Base-by-base conservation (phyloP, 2,113 vertebrate genomes). In the Pollachius pollachius region DNA sequence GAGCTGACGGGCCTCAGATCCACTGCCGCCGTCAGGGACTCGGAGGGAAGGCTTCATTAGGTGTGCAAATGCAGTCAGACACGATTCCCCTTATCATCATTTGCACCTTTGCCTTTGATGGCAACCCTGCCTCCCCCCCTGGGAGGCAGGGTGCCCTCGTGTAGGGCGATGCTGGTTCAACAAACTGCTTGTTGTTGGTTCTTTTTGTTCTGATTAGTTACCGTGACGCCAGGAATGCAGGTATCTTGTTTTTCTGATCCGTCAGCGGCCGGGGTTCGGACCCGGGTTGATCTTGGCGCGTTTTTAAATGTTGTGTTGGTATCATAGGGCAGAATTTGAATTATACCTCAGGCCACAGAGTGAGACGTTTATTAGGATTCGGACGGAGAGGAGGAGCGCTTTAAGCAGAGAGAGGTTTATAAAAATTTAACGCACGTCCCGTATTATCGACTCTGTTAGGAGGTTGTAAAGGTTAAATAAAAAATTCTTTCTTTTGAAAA, bases 61-160 rank as follows among this genome's bases (percentile, higher is more conserved):
- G 80, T 25, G 81, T 82, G 77, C 79, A 83, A 82, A 89, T 84
- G 69, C 63, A 82, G 74, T 80, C 75, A 79, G 64, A 73, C 81
- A 25, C 72, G 86, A 81, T 81, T 64, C 65, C 83, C 77, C 52
- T 34, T 62, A 59, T 73, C 41, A 72, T 66, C 63, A 75, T 80
- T 79, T 69, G 69, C 74, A 72, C 58, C 72, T 65, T 65, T 41
- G 72, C 68, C 69, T 78, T 17, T 0, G 59, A 68, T 71, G 8
- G n/a, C n/a, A n/a, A n/a, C n/a, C n/a, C n/a, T n/a, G n/a, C n/a
- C n/a, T n/a, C n/a, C n/a, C n/a, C n/a, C 27, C 27, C 30, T 30
- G 4, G 30, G 30, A 4, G 30, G 30, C 30, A 30, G 30, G 30
- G 30, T 30, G 5, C 30, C 30, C 30, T 6, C 4, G 0, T 30